Percentiles rank a stretch among this genome's conserved stretches.
Evolutionary conservation across 2,113 vertebrate genomes (phyloP).

Genomic region (Ammodytes marinus): DNA sequence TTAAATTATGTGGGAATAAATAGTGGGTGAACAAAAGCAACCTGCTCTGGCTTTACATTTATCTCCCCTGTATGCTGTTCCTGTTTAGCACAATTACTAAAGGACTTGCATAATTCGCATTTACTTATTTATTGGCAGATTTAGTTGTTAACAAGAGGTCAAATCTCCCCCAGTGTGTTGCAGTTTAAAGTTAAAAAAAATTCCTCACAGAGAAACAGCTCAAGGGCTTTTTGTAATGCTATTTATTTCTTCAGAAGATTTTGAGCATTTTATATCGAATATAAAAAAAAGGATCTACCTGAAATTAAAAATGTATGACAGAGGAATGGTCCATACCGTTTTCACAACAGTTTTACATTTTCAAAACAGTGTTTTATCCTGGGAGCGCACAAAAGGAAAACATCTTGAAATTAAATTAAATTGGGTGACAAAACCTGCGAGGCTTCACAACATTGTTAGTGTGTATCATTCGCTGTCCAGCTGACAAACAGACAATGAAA

Average conservation of each 20-base stretch:
- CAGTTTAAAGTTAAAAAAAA: conserved; percentile 7
- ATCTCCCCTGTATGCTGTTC: conserved; percentile 23
- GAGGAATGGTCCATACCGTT: neutral
- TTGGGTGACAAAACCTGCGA: neutral
- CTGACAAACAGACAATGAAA: too few relatives aligned
- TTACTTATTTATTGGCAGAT: conserved; percentile 9
- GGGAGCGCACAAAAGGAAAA: neutral
- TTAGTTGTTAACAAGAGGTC: conserved; percentile 15
- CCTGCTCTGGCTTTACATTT: conserved; percentile 40
- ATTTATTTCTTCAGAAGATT: neutral
- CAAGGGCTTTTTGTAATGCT: neutral
- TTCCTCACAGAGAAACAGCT: neutral
- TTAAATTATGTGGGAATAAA: conserved; percentile 79
- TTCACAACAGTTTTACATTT: neutral
- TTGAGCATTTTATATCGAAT: neutral
- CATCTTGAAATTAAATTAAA: neutral
- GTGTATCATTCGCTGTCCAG: neutral
- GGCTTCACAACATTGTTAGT: neutral
- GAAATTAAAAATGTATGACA: neutral
- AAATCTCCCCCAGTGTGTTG: neutral
- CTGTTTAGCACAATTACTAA: conserved; percentile 33
- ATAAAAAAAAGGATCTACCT: neutral
- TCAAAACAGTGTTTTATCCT: neutral
- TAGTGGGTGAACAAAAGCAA: conserved; percentile 66
- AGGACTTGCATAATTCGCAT: neutral